A percentile compares a stretch with the other conserved stretches of the same genome.
Conservation (phyloP, 2,113 vertebrate species). For the Azemiops feae region DNA sequence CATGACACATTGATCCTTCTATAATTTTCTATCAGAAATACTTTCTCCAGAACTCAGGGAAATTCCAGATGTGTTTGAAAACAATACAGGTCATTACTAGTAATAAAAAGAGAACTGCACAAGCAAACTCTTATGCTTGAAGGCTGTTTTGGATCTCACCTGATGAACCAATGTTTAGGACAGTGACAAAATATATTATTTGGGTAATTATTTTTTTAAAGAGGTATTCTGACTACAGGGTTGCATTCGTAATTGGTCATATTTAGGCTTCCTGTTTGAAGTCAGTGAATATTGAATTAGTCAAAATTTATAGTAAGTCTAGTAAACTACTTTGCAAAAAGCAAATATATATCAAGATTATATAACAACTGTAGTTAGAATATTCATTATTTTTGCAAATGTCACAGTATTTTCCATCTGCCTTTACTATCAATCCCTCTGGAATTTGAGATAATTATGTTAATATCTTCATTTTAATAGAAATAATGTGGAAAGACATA, state of each 20-base stretch:
- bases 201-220: neutral
- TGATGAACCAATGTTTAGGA: neutral
- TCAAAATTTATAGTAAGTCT: neutral
- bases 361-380: neutral
- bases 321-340: neutral
- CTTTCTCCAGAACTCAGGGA: neutral
- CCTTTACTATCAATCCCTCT: conserved; percentile 1
- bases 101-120: neutral
- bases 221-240: neutral
- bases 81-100: neutral
- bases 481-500: neutral
- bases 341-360: neutral
- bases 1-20: neutral
- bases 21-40: neutral
- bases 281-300: neutral
- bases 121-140: neutral
- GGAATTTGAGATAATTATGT: conserved; percentile 7
- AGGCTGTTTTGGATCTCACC: neutral
- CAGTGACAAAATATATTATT: neutral
- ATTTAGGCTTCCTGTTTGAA: neutral
- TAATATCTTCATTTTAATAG: neutral
- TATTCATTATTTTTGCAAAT: neutral
- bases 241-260: neutral
- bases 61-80: neutral
- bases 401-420: neutral